These are phyloP conservation scores for Eciton burchellii DNA, from an alignment of 1,140 invertebrate genomes.

Conservation along the genomic window DNA sequence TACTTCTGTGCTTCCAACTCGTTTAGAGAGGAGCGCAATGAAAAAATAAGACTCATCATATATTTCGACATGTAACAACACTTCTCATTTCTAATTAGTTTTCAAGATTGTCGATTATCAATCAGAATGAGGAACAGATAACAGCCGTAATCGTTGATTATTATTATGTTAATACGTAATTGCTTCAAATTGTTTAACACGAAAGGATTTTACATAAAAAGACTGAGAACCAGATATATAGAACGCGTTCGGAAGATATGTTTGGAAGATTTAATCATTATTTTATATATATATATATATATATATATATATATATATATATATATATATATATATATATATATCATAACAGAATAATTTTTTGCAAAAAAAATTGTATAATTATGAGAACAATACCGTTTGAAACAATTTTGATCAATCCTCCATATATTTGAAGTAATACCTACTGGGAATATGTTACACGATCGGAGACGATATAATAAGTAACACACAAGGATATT, in stretches of 20 bases:
- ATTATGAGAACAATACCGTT: constrained; percentile 15
- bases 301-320: no score
- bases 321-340: no score
- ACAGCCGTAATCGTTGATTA: constrained; percentile 18
- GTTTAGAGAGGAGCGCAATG: not conserved
- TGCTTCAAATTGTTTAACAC: constrained; percentile 22
- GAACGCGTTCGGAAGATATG: constrained; percentile 12
- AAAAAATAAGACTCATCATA: constrained; percentile 21
- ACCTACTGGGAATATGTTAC: not conserved
- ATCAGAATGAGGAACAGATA: constrained; percentile 16
- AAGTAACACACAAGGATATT: not conserved
- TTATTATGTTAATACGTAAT: constrained; percentile 4
- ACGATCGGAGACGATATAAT: constrained; percentile 24
- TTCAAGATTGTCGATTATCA: constrained; percentile 24
- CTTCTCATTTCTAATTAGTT: not conserved
- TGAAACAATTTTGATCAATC: constrained; percentile 14
- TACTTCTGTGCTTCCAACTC: constrained; percentile 39
- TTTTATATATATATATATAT: no score
- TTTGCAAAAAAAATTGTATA: constrained; percentile 15
- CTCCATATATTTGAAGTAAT: constrained; percentile 4
- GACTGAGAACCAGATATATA: constrained; percentile 33
- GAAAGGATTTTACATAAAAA: constrained; percentile 21
- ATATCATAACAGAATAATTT: not conserved
- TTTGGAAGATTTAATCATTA: no score
- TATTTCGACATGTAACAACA: constrained; percentile 18